Conservation (phyloP, 2,113 vertebrate genomes). For the Saimiri boliviensis region DNA sequence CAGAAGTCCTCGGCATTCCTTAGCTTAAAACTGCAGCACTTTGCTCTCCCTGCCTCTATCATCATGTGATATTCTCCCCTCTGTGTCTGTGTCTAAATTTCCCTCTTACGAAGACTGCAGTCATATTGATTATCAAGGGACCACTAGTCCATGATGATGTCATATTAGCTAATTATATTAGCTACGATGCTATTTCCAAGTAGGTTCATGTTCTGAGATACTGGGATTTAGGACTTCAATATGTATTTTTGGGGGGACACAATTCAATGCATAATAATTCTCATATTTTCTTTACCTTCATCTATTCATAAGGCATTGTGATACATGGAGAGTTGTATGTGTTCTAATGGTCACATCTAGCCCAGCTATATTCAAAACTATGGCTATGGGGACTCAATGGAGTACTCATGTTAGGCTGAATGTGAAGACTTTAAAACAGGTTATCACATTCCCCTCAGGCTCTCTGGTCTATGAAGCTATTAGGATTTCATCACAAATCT, state of each 20-base stretch:
- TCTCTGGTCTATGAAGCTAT: neutral
- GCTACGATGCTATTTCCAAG: neutral
- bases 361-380: neutral
- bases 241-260: neutral
- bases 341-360: neutral
- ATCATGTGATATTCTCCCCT: neutral
- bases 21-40: neutral
- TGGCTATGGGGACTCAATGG: neutral
- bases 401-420: neutral
- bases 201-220: neutral
- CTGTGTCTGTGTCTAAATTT: neutral
- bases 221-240: neutral
- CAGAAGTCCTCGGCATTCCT: neutral
- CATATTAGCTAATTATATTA: neutral
- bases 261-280: neutral
- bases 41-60: neutral
- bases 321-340: neutral
- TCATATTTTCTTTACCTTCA: neutral
- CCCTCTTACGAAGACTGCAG: neutral
- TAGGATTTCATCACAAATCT: neutral
- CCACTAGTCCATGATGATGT: no score
- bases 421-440: neutral
- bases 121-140: neutral
- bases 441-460: neutral
- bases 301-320: neutral